Percentiles rank a stretch among this genome's conserved stretches.
These are phyloP conservation scores for Nerophis ophidion DNA, from an alignment of 2,113 vertebrate genomes.

Conservation along the genomic window DNA sequence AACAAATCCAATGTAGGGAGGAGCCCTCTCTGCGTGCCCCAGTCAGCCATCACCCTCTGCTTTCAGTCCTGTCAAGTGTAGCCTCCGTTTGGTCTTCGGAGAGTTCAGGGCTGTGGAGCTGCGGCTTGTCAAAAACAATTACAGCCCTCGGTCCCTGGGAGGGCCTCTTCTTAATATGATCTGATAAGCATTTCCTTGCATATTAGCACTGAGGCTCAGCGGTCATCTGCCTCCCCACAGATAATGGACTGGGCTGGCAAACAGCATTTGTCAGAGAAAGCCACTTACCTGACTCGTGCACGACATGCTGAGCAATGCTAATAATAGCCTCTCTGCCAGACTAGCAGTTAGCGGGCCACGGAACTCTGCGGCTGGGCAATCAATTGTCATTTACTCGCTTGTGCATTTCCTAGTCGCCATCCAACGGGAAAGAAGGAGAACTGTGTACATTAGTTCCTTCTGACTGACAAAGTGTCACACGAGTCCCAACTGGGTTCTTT, in stretches of 20 bases:
- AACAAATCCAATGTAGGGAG: slow-evolving; percentile 13
- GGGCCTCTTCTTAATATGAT: slow-evolving; percentile 72
- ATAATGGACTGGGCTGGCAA: slow-evolving; percentile 68
- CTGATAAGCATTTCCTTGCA: slow-evolving; percentile 76
- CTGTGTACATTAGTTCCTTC: too few species aligned
- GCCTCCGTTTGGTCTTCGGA: slow-evolving; percentile 58
- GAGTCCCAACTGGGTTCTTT: too few species aligned
- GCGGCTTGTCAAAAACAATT: slow-evolving; percentile 75
- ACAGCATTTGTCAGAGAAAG: slow-evolving; percentile 66
- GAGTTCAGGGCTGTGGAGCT: slow-evolving; percentile 55
- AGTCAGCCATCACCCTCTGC: slow-evolving; percentile 15
- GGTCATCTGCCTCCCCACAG: slow-evolving; percentile 56
- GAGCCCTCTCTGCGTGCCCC: slow-evolving; percentile 1
- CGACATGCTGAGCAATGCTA: slow-evolving; percentile 64
- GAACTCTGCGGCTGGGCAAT: slow-evolving; percentile 63
- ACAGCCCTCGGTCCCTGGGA: slow-evolving; percentile 57
- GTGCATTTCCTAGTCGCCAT: slow-evolving; percentile 36
- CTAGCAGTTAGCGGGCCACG: slow-evolving; percentile 63
- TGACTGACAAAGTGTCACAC: too few species aligned
- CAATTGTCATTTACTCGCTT: slow-evolving; percentile 72
- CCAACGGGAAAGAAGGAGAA: slow-evolving; percentile 10
- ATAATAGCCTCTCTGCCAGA: slow-evolving; percentile 70
- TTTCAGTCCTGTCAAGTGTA: slow-evolving; percentile 22
- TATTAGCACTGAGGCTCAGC: slow-evolving; percentile 67
- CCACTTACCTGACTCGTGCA: slow-evolving; percentile 63